Conservation (phyloP, 2,888 invertebrate species). For the Chloroclystis v-ata region DNA sequence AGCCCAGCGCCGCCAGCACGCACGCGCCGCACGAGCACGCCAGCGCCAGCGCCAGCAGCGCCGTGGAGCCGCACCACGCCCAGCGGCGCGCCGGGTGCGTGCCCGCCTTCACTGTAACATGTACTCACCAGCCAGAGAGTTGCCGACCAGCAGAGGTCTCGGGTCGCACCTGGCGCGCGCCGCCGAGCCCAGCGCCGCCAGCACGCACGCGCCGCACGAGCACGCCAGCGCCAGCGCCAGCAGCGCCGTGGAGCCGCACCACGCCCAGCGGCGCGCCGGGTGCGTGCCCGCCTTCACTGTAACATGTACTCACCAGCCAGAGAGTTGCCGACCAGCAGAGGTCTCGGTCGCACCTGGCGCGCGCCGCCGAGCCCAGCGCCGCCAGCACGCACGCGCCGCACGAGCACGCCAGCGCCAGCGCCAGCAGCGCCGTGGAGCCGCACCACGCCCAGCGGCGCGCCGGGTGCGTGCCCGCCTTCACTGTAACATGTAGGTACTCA, state of each 20-base stretch:
- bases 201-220: neutral
- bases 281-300: too few species aligned
- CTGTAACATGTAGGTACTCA: too few species aligned
- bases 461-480: constrained; percentile 41
- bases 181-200: neutral
- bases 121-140: neutral
- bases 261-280: too few species aligned
- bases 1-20: neutral
- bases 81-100: too few species aligned
- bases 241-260: too few species aligned
- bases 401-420: neutral
- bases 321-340: neutral
- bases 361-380: neutral
- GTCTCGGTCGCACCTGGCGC: neutral
- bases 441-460: too few species aligned
- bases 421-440: neutral
- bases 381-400: neutral
- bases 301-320: neutral
- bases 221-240: neutral
- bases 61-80: too few species aligned
- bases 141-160: neutral
- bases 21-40: neutral
- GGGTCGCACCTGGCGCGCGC: neutral
- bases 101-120: neutral
- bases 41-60: neutral